Evolutionary conservation across 2,888 invertebrate species (phyloP).

Genomic region (Ophioninae sp.): DNA sequence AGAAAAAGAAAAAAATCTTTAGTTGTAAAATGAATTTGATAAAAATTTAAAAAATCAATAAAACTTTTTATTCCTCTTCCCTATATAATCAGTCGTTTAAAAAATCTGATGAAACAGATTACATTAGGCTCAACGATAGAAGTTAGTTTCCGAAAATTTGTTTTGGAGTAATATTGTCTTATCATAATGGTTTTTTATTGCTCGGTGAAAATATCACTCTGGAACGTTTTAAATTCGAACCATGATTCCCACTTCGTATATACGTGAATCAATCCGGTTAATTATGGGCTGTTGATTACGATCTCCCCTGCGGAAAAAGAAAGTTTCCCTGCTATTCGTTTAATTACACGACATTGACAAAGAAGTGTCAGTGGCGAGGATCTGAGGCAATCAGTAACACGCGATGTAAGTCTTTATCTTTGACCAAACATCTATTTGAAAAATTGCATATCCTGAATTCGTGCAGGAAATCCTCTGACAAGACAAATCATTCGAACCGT

Average conservation of each 20-base stretch:
- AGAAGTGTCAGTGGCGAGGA: slow-evolving; percentile 29
- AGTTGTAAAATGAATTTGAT: neutral
- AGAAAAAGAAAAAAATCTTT: neutral
- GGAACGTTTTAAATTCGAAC: neutral
- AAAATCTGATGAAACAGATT: no score
- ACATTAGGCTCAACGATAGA: neutral
- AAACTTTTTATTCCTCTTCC: neutral
- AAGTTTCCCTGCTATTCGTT: slow-evolving; percentile 31
- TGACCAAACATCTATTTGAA: neutral
- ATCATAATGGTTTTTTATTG: neutral
- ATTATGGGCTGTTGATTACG: slow-evolving; percentile 24
- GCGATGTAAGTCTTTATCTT: slow-evolving; percentile 1
- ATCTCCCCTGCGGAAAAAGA: neutral
- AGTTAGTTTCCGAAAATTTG: neutral
- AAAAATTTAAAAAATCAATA: neutral
- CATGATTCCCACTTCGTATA: neutral
- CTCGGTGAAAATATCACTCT: neutral
- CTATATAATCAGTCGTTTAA: neutral
- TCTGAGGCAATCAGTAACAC: slow-evolving; percentile 4
- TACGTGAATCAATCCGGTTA: slow-evolving; percentile 30
- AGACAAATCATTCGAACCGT: neutral
- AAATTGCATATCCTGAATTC: neutral
- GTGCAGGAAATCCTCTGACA: neutral
- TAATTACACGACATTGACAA: slow-evolving; percentile 30
- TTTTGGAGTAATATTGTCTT: neutral